A percentile compares a stretch with the other conserved stretches of the same genome.
phyloP scores from a whole-genome alignment of 1,140 invertebrate genomes.

The Rhopalosiphum maidis region DNA sequence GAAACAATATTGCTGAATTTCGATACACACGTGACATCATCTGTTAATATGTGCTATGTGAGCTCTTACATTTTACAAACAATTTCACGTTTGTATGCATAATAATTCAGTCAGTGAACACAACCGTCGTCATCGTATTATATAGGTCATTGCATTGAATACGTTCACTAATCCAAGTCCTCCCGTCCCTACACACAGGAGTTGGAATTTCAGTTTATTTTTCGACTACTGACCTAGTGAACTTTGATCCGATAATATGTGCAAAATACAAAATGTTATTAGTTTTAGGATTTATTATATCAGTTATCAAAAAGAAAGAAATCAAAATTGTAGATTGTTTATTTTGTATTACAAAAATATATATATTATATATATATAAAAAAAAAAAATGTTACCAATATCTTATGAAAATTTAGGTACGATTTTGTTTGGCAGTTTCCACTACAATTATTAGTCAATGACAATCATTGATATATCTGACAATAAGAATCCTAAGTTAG shows the following conservation, averaged over 20 bases:
- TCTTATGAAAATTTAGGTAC: no score
- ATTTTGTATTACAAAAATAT: no score
- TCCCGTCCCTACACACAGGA: not conserved
- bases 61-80: not conserved
- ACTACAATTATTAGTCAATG: not conserved
- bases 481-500: no score
- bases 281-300: not conserved
- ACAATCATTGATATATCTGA: not conserved
- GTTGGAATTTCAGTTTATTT: not conserved
- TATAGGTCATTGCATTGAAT: not conserved
- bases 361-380: not conserved
- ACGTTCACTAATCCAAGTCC: not conserved
- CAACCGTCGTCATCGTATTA: not conserved
- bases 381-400: not conserved
- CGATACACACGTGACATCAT: no score
- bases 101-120: not conserved
- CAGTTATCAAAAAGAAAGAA: not conserved
- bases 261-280: not conserved
- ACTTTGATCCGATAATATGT: not conserved
- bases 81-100: not conserved
- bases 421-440: not conserved
- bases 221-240: not conserved
- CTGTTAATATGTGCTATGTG: no score
- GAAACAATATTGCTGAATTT: no score
- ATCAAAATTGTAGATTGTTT: not conserved